Evolutionary conservation across 2,113 vertebrate species (phyloP), one percentile per base, ranked within the genome.

Genomic region (Lipotes vexillifer): DNA sequence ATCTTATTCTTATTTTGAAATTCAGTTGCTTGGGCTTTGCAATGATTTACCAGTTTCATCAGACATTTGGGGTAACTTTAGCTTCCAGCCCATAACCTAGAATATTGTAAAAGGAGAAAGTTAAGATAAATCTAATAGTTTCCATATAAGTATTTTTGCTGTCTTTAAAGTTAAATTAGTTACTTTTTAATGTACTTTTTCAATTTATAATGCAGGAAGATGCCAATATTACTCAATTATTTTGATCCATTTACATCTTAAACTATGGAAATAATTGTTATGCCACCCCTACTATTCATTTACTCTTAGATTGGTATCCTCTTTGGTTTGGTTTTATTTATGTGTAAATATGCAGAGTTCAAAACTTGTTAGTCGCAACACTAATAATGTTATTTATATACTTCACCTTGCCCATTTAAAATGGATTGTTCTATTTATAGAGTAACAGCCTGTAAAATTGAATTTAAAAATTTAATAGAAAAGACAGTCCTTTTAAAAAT

Each of bases 381-480:
- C 96, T 97, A 97, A 98, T 98, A 98, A 98, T 98, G 81, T 95
- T 88, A 97, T 98, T 97, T 98, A 97, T 98, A 97, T 94, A 97
- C 95, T 98, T 98, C 97, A 94, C 93, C 96, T 98, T 96, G 93
- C 97, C 97, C 88, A 88, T 95, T 98, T 97, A 88, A 98, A 98
- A 98, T 97, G 92, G 61, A 98, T 98, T 1, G 92, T 98, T 96
- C 98, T 98, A 98, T 98, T 98, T 98, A 98, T 98, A 98, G 96
- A 98, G 97, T 98, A 98, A 98, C 98, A 96, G 97, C 97, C 98
- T 98, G 98, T 98, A 98, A 98, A 98, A 98, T 98, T 98, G 96
- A 98, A 98, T 98, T 98, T 97, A 98, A 97, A 94, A 11, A 93
- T 98, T 97, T 98, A 98, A 98, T 98, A 97, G 96, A 96, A 98